Evolutionary conservation across 2,797 vertebrate species (phyloP), one percentile per base, ranked within the genome.

Genomic region (Tauraco hartlaubi): DNA sequence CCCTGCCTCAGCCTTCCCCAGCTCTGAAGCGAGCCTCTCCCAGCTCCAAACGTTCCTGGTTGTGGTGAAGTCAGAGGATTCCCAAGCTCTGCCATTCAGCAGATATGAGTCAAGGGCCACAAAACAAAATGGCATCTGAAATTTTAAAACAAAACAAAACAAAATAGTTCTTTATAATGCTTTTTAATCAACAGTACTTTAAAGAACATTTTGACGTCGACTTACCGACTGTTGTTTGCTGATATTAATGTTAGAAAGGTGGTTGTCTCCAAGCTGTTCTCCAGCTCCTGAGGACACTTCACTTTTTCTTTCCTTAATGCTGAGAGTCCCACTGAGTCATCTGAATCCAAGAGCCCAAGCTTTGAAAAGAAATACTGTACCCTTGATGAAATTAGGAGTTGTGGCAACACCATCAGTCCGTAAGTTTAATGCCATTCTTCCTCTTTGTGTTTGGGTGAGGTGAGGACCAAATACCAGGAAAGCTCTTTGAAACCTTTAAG

Each of bases 351-450:
- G 21, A 52, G 5, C 15, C 19, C 10, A 52, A 9, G 23, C 1
- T 78, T 81, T 46, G 67, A 39, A 37, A 76, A 59, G n/a, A 71
- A 85, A 43, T 62, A 72, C 8, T 8, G 2, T 15, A 31, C 5
- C 66, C 3, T 6, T 29, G 21, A 44, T 21, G 12, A 78, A 94
- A 56, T 54, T 1, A 35, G 9, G 5, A n/a, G 9, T 37, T 39
- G 37, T 51, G 43, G 21, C 21, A 68, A 41, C 21, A 69, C 3
- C 9, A 68, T 25, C 1, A 1, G 22, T 56, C 28, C 1, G 0
- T 54, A 69, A 77, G 18, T 62, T 78, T 54, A 76, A 72, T 69
- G 21, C 4, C 19, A 5, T 43, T 86, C 16, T 75, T 89, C 16
- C 9, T 64, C 26, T 48, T 62, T 62, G 25, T 75, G 2, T 66